Base-by-base conservation (phyloP, 1,140 invertebrate genomes). In the Coenobita brevimanus region DNA sequence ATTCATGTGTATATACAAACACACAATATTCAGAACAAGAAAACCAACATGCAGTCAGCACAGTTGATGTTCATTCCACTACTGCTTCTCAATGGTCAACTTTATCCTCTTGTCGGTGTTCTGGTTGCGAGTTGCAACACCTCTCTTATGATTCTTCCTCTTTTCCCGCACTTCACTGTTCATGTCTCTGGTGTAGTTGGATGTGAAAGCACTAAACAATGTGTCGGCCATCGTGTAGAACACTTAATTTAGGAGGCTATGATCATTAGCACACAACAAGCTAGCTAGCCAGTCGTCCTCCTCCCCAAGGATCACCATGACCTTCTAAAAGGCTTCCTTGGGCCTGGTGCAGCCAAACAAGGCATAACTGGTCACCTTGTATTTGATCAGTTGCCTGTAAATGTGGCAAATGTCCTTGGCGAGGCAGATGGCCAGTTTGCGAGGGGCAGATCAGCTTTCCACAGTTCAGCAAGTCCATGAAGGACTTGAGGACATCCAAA, bases 391-490 rank as follows among this genome's bases (percentile, higher is more conserved):
- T 38, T 64, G 60, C 76, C 36, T 33, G 76, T 79, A 79, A 38
- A 30, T 17, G 13, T 38, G 76, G 27, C 33, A 79, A 13, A 79
- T 17, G 76, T 36, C 76, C 36, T 79, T 79, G 6, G 36, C 36
- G 30, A 79, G 17, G 76, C 24, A 54, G 30, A 79, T 15, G 60
- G 76, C 76, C 76, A 79, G 46, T 54, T 30, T 41, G 76, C 6
- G 76, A 79, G 36, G 24, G 62, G 33, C 33, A 79, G 30, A 79
- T 13, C 76, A 79, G 24, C 24, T 79, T 79, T 27, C 76, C 13
- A 33, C 76, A n/a, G 41, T 41, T 79, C 76, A 79, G 76, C 30
- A 79, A 38, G 76, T 79, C 76, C 33, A 41, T 79, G n/a, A 79
- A 79, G 15, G 76, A 79, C 76, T 79, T 79, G n/a, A 43, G 33